These are phyloP conservation scores for Gypaetus barbatus DNA, from an alignment of 2,797 vertebrate species.

Conservation along the genomic window DNA sequence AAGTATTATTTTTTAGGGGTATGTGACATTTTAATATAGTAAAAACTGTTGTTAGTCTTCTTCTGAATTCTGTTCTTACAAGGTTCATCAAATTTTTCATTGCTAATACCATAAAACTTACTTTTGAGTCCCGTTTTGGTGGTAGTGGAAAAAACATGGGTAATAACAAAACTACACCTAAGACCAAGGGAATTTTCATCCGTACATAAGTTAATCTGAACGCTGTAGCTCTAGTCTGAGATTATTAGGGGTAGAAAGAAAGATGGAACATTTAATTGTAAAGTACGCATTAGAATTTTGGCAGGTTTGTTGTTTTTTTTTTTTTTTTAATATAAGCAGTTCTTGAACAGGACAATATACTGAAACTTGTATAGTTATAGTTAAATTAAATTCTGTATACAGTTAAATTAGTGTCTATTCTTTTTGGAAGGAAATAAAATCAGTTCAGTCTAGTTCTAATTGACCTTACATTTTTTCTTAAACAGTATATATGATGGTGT, in stretches of 20 bases:
- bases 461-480: constrained; percentile 25
- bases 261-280: constrained; percentile 15
- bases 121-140: constrained; percentile 5
- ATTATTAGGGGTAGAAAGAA: background rate
- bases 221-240: background rate
- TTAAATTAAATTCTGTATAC: constrained; percentile 65
- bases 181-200: background rate
- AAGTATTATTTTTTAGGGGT: constrained; percentile 12
- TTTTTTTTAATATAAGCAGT: constrained; percentile 9
- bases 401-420: constrained; percentile 54
- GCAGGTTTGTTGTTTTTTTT: constrained; percentile 30
- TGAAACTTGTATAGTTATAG: constrained; percentile 61
- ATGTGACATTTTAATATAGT: constrained; percentile 10
- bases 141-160: background rate
- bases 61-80: constrained; percentile 31
- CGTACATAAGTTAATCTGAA: background rate
- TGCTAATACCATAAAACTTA: background rate
- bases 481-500: background rate
- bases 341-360: constrained; percentile 48
- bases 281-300: constrained; percentile 38
- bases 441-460: constrained; percentile 53
- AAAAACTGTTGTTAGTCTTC: constrained; percentile 15
- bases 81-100: background rate
- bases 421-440: constrained; percentile 61
- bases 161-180: background rate